Evolutionary conservation across 2,888 invertebrate species (phyloP), one percentile per base, ranked within the genome.

Genomic region (Trisateles emortualis): DNA sequence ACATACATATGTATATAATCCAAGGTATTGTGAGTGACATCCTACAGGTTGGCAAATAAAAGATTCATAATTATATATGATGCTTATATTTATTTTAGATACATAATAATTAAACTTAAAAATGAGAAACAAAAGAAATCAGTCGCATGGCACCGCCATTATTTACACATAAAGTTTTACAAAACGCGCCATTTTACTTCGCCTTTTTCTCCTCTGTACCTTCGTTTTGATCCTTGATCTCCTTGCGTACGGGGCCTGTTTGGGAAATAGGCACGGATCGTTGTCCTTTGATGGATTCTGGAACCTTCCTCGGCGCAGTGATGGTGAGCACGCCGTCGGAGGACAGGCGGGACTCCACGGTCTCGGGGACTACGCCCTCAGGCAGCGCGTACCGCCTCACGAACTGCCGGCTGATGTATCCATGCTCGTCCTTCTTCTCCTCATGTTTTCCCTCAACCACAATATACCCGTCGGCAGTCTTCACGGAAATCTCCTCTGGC

Each of bases 371-470:
- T 42, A 95, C 95, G 6, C 95, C 95, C 71, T 95, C 93, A 0
- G 97, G 97, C 52, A 97, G 40, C 17, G 94, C 85, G 77, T 96
- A 97, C 56, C 95, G 94, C 26, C 97, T 93, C 22, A 95, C 93
- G 69, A 96, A 96, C 68, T 96, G 95, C 19, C 96, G 92, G 3
- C 95, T 95, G 52, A 96, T 94, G 63, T 90, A 95, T 0, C 96
- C 96, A 70, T 95, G 95, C 22, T 95, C 94, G 60, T 96, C 96
- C 53, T 94, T 93, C 71, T 95, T 95, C 76, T 96, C 96, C 66
- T 96, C 95, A 68, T 97, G 96, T 74, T 95, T 96, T 0, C 95
- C 96, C 79, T 96, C 96, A 16, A 96, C 93, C 1, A 96, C 92
- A 9, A 97, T 93, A 39, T 87, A 93, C 41, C 95, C 94, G 46